Conservation (phyloP, 2,888 invertebrate species). For the Daptonema setosum region DNA sequence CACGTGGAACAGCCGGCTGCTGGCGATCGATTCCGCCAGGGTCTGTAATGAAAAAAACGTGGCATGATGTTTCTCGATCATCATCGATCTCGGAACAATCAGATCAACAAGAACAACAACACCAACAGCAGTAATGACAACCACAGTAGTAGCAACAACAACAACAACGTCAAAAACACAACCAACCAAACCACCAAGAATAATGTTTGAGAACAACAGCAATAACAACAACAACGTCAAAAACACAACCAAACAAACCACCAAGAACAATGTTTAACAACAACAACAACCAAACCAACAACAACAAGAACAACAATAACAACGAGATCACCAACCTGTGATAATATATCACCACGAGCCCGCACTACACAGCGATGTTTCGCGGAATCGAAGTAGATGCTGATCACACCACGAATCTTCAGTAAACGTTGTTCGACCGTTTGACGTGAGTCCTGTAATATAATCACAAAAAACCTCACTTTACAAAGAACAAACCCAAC, state of each 20-base stretch:
- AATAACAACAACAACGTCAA: too few relatives aligned
- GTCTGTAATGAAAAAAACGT: not conserved
- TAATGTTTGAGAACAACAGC: too few relatives aligned
- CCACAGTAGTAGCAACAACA: too few relatives aligned
- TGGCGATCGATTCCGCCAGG: not conserved
- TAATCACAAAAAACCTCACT: too few relatives aligned
- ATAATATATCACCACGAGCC: not conserved
- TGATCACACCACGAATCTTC: not conserved
- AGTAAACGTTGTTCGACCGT: not conserved
- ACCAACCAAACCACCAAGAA: too few relatives aligned
- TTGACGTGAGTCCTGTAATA: not conserved
- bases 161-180: too few relatives aligned
- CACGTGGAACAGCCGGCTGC: not conserved
- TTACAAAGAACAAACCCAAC: too few relatives aligned
- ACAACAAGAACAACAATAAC: not conserved
- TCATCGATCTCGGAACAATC: too few relatives aligned
- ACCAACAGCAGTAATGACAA: too few relatives aligned
- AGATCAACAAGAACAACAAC: too few relatives aligned
- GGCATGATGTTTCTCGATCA: not conserved
- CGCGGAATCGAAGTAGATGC: not conserved
- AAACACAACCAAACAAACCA: not conserved
- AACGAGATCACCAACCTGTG: not conserved
- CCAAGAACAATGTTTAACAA: not conserved
- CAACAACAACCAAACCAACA: not conserved
- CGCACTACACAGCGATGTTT: not conserved